Evolutionary conservation across 2,888 invertebrate genomes (phyloP).

Genomic region (Campoletis raptor): DNA sequence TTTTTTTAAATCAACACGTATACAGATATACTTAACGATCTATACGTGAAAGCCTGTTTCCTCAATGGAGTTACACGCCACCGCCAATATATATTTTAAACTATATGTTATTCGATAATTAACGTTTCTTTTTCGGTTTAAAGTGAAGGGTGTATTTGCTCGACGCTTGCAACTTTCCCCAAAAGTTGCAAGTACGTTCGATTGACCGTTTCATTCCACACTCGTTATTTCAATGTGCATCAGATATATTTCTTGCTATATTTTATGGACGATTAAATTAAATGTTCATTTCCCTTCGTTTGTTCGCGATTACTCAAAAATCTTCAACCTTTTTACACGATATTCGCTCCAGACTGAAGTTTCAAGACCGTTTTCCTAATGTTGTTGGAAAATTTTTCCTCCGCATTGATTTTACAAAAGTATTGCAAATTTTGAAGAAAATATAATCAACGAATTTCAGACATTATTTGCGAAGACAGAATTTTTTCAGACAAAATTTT

Average conservation of each 20-base stretch:
- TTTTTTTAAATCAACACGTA: neutral
- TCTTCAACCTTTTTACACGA: too few species aligned
- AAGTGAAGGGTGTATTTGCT: slow-evolving; percentile 53
- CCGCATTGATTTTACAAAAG: too few species aligned
- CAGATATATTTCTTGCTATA: neutral
- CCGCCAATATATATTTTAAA: slow-evolving; percentile 9
- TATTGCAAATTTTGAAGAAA: too few species aligned
- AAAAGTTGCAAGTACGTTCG: slow-evolving; percentile 46
- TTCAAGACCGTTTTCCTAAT: too few species aligned
- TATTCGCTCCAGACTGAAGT: too few species aligned
- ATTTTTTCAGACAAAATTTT: too few species aligned
- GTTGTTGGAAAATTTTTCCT: too few species aligned
- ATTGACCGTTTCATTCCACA: neutral
- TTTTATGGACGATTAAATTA: neutral
- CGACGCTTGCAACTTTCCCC: slow-evolving; percentile 54
- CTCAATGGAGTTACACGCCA: slow-evolving; percentile 17
- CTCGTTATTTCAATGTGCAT: neutral
- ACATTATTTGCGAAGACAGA: too few species aligned
- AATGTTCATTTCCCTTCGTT: too few species aligned
- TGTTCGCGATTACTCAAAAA: neutral
- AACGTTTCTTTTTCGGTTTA: slow-evolving; percentile 45
- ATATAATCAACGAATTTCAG: neutral
- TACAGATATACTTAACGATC: neutral
- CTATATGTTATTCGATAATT: slow-evolving; percentile 56
- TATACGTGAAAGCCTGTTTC: slow-evolving; percentile 57